Evolutionary conservation across 64 coral and sea anemone genomes (phyloP).

Genomic region (Montipora foliosa): DNA sequence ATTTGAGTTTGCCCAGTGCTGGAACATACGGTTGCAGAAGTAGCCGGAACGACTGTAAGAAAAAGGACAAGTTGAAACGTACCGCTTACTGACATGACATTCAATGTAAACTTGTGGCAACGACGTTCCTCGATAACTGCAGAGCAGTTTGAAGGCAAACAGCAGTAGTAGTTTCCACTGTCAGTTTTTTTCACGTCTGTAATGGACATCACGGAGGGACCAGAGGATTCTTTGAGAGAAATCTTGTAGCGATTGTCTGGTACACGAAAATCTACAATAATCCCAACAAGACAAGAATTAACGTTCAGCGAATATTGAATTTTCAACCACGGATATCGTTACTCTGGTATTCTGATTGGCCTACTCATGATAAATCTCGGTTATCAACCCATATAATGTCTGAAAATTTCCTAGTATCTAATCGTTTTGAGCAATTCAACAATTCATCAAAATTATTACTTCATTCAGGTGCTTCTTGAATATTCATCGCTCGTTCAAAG

Average conservation of each 20-base stretch:
- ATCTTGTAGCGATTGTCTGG: slow-evolving; percentile 26
- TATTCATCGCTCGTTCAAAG: no score
- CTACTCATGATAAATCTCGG: no score
- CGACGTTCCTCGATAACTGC: neutral
- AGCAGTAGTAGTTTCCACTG: slow-evolving; percentile 30
- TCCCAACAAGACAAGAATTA: neutral
- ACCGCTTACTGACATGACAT: neutral
- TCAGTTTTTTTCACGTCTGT: neutral
- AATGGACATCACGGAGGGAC: neutral
- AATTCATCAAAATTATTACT: no score
- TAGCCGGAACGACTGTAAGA: no score
- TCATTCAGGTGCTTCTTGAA: no score
- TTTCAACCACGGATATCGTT: no score
- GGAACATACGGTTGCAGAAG: no score
- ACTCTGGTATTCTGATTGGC: no score
- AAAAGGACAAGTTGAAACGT: neutral
- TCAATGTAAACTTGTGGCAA: neutral
- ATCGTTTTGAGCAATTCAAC: no score
- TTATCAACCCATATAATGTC: no score
- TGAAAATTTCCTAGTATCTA: no score
- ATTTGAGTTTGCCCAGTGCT: no score
- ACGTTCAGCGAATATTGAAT: neutral
- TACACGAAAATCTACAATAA: neutral
- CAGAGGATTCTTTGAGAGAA: neutral
- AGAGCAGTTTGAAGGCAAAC: slow-evolving; percentile 17